A percentile compares a stretch with the other conserved stretches of the same genome.
Evolutionary conservation across 2,797 vertebrate species (phyloP).

Genomic region (Eospalax fontanierii): DNA sequence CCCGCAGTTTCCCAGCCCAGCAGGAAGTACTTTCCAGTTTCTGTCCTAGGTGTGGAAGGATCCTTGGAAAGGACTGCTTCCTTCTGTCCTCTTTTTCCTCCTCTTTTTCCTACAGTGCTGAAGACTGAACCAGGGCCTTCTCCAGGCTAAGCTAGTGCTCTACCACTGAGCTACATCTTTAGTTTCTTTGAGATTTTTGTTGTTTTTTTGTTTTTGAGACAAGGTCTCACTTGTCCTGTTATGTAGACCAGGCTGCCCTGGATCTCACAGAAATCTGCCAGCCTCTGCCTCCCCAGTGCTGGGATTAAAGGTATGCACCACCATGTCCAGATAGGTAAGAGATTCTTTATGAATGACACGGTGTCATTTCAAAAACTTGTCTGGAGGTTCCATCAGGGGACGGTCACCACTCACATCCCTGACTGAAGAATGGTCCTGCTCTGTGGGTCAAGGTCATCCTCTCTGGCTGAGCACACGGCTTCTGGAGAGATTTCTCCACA

Average conservation of each 20-base stretch:
- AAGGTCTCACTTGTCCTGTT: background rate
- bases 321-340: background rate
- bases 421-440: background rate
- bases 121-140: background rate
- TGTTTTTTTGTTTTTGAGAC: background rate
- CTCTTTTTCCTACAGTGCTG: no score
- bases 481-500: no score
- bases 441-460: background rate
- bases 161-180: background rate
- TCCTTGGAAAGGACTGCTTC: background rate
- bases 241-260: background rate
- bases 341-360: background rate
- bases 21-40: background rate
- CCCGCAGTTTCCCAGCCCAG: conserved; percentile 8
- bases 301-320: background rate
- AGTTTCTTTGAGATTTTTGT: background rate
- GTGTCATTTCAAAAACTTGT: background rate
- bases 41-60: background rate
- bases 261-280: background rate
- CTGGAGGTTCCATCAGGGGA: background rate
- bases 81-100: background rate
- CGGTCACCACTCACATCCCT: background rate
- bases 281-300: background rate
- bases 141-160: background rate
- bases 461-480: background rate